Evolutionary conservation across 2,888 invertebrate species (phyloP).

Genomic region (Trachelus stipa): DNA sequence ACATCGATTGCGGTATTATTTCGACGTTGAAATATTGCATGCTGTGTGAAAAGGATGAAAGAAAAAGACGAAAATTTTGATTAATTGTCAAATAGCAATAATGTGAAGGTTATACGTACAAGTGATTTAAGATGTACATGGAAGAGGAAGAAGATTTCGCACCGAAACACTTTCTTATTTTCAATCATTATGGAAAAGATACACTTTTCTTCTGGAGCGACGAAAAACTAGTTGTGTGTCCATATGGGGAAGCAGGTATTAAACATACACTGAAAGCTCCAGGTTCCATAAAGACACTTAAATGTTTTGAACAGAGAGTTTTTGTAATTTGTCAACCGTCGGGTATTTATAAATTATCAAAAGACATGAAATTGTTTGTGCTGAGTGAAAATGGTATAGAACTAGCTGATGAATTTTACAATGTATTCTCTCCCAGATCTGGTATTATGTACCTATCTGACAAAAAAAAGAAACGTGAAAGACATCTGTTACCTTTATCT

Average conservation of each 20-base stretch:
- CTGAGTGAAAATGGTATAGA: slow-evolving; percentile 51
- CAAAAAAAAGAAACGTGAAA: slow-evolving; percentile 30
- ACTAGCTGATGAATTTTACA: slow-evolving; percentile 44
- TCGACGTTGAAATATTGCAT: too few species aligned
- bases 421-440: slow-evolving; percentile 39
- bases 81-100: neutral
- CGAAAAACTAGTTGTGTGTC: slow-evolving; percentile 42
- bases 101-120: neutral
- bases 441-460: slow-evolving; percentile 36
- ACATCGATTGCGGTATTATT: too few species aligned
- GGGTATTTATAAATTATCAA: slow-evolving; percentile 53
- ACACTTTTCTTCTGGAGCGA: slow-evolving; percentile 54
- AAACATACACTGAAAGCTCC: slow-evolving; percentile 39
- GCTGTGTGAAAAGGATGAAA: too few species aligned
- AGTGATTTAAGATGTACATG: slow-evolving; percentile 11
- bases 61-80: neutral
- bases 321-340: slow-evolving; percentile 51
- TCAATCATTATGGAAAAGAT: slow-evolving; percentile 48
- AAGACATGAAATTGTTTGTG: slow-evolving; percentile 36
- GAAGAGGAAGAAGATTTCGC: slow-evolving; percentile 29
- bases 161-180: slow-evolving; percentile 45
- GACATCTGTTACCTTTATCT: neutral
- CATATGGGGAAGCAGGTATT: slow-evolving; percentile 28
- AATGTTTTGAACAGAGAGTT: slow-evolving; percentile 42
- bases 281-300: slow-evolving; percentile 42